phyloP scores from a whole-genome alignment of 1,140 invertebrate genomes.

The Listronotus oregonensis region DNA sequence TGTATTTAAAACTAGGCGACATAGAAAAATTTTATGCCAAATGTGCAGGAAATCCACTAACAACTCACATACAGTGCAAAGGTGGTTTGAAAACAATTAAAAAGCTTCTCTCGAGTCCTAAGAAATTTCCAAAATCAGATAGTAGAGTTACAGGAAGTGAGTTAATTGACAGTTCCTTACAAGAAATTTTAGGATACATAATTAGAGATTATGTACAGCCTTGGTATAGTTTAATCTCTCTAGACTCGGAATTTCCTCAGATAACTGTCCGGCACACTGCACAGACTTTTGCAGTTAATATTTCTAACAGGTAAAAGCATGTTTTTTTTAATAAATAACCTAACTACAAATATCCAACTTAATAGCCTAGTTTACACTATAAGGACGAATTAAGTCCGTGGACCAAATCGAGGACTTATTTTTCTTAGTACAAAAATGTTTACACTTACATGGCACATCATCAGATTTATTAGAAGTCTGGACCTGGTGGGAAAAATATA shows the following conservation, averaged over 20 bases:
- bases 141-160: constrained; percentile 55
- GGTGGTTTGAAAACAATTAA: constrained; percentile 49
- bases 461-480: too few relatives aligned
- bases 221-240: constrained; percentile 69
- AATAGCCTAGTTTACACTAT: too few relatives aligned
- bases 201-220: constrained; percentile 77
- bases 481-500: too few relatives aligned
- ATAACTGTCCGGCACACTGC: constrained; percentile 60
- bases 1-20: constrained; percentile 51
- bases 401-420: too few relatives aligned
- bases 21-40: constrained; percentile 50
- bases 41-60: constrained; percentile 51
- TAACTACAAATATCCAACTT: too few relatives aligned
- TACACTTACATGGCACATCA: too few relatives aligned
- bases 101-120: constrained; percentile 43
- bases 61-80: constrained; percentile 41
- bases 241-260: constrained; percentile 61
- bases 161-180: constrained; percentile 55
- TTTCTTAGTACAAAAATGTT: too few relatives aligned
- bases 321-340: too few relatives aligned
- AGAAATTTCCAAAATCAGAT: constrained; percentile 50
- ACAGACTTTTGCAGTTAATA: constrained; percentile 63
- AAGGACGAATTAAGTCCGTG: too few relatives aligned
- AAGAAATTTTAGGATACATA: constrained; percentile 66
- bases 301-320: constrained; percentile 60